Evolutionary conservation across 2,113 vertebrate genomes (phyloP), one percentile per base, ranked within the genome.

Genomic region (Ceuthmochares aereus): DNA sequence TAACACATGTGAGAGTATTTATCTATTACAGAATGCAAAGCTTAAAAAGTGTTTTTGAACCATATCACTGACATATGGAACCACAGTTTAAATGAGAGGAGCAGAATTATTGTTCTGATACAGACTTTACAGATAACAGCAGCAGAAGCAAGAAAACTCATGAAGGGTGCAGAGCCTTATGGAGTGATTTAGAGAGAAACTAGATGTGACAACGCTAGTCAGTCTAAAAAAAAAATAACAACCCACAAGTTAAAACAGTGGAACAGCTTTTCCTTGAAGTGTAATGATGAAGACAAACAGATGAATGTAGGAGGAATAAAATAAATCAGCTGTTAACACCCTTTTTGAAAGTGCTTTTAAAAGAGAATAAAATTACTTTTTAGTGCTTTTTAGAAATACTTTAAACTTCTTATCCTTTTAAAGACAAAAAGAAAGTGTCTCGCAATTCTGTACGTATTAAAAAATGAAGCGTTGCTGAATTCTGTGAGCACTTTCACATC

Each of bases 241-340:
- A 80, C 92, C 88, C 90, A 93, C 86, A 90, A 97, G 73, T 84
- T 66, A 70, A 92, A 96, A 93, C 89, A 43, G 59, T 12, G 66
- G 45, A n/a, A 90, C 91, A 22, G 63, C 75, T 96, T 96, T 86
- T 95, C 83, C 87, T 87, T 87, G 30, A 73, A 94, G 92, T 25
- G 84, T 92, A 92, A 79, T 89, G 91, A 93, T 94, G 97, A 95
- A 96, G 96, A 95, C 89, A 95, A 94, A 97, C 97, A 95, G 97
- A 97, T 19, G 88, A 96, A 91, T 76, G 97, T 96, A 89, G 96
- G 98, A 95, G 97, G 91, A 76, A 91, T 92, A 76, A 87, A 91
- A 96, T 93, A 96, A 59, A 95, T 96, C 81, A 36, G 68, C 87
- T 90, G 87, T 86, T 97, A 91, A 78, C 70, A 63, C 47, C 34